Percentiles rank a stretch among this genome's conserved stretches.
Evolutionary conservation across 2,113 vertebrate species (phyloP).

Genomic region (Amazona vittata): DNA sequence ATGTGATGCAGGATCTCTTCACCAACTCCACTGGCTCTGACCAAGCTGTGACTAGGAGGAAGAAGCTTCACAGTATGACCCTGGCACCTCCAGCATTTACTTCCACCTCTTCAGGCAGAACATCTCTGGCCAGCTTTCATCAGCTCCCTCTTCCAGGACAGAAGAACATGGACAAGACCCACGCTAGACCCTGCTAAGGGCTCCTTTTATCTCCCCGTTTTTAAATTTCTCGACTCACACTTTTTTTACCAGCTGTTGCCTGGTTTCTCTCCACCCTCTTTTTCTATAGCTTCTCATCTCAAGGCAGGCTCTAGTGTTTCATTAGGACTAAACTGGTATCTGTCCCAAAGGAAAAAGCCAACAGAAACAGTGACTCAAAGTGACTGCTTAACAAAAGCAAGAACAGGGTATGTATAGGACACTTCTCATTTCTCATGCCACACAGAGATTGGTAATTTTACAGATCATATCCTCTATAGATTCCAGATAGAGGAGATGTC

Average conservation of each 20-base stretch:
- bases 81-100: fast-evolving
- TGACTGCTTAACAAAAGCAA: background rate
- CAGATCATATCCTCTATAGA: background rate
- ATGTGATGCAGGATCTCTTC: background rate
- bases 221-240: background rate
- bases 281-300: background rate
- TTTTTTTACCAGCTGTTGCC: background rate
- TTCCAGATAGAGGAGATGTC: background rate
- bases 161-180: background rate
- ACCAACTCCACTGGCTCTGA: background rate
- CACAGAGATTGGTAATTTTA: background rate
- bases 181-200: background rate
- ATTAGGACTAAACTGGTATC: background rate
- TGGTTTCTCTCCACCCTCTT: background rate
- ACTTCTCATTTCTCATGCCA: background rate
- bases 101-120: background rate
- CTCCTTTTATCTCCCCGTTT: background rate
- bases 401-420: background rate
- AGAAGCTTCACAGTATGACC: background rate
- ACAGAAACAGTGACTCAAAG: background rate
- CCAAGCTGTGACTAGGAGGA: background rate
- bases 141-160: background rate
- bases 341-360: background rate
- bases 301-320: background rate
- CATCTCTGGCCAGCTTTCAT: background rate